Evolutionary conservation across 2,113 vertebrate genomes (phyloP), one percentile per base, ranked within the genome.

Genomic region (Phrynosoma blainvillii): DNA sequence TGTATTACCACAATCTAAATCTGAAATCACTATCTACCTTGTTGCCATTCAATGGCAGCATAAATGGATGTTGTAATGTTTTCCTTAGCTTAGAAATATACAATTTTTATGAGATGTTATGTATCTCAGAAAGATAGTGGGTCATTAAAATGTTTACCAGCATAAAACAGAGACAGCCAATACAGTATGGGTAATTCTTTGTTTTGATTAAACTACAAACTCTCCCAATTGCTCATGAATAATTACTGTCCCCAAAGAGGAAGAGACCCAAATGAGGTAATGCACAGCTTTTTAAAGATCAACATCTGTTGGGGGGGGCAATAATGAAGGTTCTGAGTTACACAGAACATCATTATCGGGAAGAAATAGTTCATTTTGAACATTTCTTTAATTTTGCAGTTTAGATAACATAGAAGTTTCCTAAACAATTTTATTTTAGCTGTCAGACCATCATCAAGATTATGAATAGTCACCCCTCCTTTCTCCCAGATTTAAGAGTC

Each of bases 381-480:
- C 9, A 81, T 16, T 23, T 81, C 74, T 11, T 25, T 32, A 89
- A 40, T 23, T 82, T 36, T 81, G 59, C 0, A 0, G 20, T 1
- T 59, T 79, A 81, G 12, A 16, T 36, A 91, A 25, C 1, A 14
- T 65, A 86, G 25, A 9, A 1, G 10, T 40, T 4, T 54, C 47
- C 10, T 70, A 71, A 79, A 52, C 86, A 80, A 20, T 40, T 77
- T 70, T 77, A 78, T 40, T 82, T 14, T 11, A 1, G 84, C 0
- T 5, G 30, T 14, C 14, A 14, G 10, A 40, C 13, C 10, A 36
- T 1, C 21, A 62, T 56, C 32, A 71, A 85, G 79, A 79, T 71
- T 20, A 81, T 56, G 54, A 12, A 65, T 21, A 36, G 36, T 36
- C 36, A 36, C 36, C 36, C 36, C 36, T 36, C 36, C 36, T 36